phyloP scores from a whole-genome alignment of 2,797 vertebrate genomes.

The Diglossa cyanea region DNA sequence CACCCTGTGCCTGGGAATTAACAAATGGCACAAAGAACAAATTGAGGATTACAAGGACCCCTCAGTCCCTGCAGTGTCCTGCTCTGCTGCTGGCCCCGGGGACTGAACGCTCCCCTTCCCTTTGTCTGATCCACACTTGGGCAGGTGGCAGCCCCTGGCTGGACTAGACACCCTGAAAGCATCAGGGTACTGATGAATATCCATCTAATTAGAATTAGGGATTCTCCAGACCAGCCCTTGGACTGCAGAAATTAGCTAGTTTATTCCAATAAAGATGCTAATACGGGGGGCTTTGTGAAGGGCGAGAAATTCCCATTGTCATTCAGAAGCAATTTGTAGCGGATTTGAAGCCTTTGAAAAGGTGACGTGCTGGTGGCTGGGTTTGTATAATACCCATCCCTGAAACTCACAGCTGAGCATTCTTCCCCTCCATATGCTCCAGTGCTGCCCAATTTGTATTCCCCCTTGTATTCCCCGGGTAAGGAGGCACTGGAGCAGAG shows the following conservation, averaged over 20 bases:
- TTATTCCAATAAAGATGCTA: conserved; percentile 62
- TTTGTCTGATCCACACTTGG: not conserved
- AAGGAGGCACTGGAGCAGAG: conserved; percentile 6
- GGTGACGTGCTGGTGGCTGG: conserved; percentile 42
- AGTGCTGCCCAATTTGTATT: conserved; percentile 55
- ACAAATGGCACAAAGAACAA: not conserved
- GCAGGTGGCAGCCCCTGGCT: not conserved
- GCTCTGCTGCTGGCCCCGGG: not conserved
- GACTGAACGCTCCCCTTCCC: not conserved
- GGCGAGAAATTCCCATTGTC: conserved; percentile 39
- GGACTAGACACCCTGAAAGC: not conserved
- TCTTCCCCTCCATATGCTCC: conserved; percentile 39
- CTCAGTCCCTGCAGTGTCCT: not conserved
- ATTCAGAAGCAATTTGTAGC: conserved; percentile 66
- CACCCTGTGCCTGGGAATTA: not conserved
- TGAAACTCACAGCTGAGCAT: conserved; percentile 39
- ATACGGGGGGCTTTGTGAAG: conserved; percentile 23
- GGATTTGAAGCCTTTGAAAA: conserved; percentile 67
- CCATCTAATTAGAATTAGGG: conserved; percentile 2
- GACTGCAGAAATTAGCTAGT: conserved; percentile 33
- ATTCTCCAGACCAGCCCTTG: not conserved
- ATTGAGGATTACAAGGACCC: conserved; percentile 35
- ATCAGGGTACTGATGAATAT: not conserved
- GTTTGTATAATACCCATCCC: conserved; percentile 31
- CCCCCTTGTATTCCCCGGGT: conserved; percentile 47